Base-by-base conservation (phyloP, 2,888 invertebrate species). In the Caenorhabditis plicata region DNA sequence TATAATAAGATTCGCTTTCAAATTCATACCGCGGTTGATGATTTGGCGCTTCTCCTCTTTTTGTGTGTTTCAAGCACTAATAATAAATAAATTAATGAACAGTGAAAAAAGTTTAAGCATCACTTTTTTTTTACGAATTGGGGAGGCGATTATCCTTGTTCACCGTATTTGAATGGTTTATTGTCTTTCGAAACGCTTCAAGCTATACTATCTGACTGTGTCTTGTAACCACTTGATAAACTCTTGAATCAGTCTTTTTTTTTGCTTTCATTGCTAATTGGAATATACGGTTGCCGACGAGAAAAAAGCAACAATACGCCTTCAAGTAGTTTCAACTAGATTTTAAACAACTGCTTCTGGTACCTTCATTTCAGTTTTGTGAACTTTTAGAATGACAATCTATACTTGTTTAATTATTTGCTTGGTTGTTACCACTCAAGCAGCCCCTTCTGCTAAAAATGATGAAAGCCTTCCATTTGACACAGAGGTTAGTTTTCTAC, bases 281-380 rank as follows among this genome's bases (percentile, higher is more conserved):
- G n/a, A n/a, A n/a, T n/a, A n/a, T n/a, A n/a, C n/a, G n/a, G n/a
- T n/a, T n/a, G n/a, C n/a, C n/a, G 54, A 48, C 48, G 48, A 48
- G 42, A 48, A 48, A 44, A 40, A 43, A 54, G 48, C 45, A 31
- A 45, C 29, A 39, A 36, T 23, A 47, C 47, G 48, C 48, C 39
- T 43, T 54, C 54, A 48, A 54, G 54, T 54, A 54, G 54, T 54
- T 54, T 19, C 25, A 48, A 54, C 47, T 48, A 48, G 40, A 48
- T 48, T 54, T 54, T 48, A 39, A 40, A 27, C 38, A 48, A 39
- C 38, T 48, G 54, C 54, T 39, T 39, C 42, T 33, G 43, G 47
- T 54, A 48, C 40, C 54, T 54, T 47, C 41, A 44, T 51, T 54
- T 47, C 38, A 35, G 43, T 54, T 54, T 33, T 26, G 48, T 48